These are phyloP conservation scores for Ptychochromis oligacanthus DNA, from an alignment of 2,113 vertebrate species.

Conservation along the genomic window DNA sequence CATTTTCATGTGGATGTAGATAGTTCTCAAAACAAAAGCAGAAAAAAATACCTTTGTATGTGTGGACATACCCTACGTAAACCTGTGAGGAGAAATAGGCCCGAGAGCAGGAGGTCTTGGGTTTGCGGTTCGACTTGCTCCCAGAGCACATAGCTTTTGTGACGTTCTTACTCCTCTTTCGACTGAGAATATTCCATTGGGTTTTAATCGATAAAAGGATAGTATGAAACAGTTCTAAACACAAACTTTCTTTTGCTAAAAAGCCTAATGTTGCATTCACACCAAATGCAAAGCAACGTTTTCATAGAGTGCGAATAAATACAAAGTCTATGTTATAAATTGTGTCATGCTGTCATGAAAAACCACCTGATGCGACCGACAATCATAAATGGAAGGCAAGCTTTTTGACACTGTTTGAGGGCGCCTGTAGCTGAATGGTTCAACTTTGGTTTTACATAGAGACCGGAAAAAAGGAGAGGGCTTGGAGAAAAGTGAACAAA, in stretches of 20 bases:
- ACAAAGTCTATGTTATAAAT: no score
- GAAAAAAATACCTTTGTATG: no score
- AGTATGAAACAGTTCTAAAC: neutral
- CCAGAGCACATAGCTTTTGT: neutral
- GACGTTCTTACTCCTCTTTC: neutral
- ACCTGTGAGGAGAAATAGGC: neutral
- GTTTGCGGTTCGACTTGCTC: rapidly evolving
- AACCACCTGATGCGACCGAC: no score
- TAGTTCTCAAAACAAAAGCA: no score
- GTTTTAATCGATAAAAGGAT: neutral
- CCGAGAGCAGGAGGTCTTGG: neutral
- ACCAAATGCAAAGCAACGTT: neutral
- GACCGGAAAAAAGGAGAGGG: no score
- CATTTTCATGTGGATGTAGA: no score
- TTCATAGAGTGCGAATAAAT: neutral
- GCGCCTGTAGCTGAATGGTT: no score
- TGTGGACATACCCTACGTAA: neutral
- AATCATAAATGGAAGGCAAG: no score
- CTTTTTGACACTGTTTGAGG: no score
- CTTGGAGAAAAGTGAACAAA: no score
- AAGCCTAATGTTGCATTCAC: neutral
- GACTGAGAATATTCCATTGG: neutral
- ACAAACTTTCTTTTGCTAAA: neutral
- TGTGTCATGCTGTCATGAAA: no score
- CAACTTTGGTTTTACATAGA: no score